Base-by-base conservation (phyloP, 2,797 vertebrate genomes). In the Otus scops region DNA sequence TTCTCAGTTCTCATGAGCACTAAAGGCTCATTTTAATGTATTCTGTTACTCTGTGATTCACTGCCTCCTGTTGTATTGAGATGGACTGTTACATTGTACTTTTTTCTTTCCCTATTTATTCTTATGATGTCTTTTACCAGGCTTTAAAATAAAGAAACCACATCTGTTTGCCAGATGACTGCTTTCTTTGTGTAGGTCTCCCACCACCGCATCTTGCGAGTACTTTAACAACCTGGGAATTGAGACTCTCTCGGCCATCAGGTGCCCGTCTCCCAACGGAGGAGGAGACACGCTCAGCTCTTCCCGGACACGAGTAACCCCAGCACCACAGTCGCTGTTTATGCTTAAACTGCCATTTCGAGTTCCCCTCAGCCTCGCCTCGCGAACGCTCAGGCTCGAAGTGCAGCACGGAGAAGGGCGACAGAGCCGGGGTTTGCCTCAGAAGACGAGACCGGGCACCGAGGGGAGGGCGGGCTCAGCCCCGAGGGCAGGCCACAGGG, bases 41-140 rank as follows among this genome's bases (percentile, higher is more conserved):
- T 27, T 23, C 20, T 24, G 22, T 15, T 19, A 36, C 8, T 38
- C 23, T 8, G 10, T 10, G 23, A 34, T 27, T 45, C 45, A 2
- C 28, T 28, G n/a, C 9, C 23, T 61, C 26, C 20, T 28, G 4
- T 6, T 53, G 17, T 20, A 70, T 13, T 24, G 56, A 21, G 8
- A 13, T 3, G 3, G 4, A 20, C 17, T 60, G 20, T 2, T 8
- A n/a, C 1, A 36, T 1, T 6, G 9, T 13, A 22, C 11, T 20
- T 41, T 30, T 50, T 19, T 14, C 30, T 13, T 39, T 12, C 5
- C 5, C 27, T 48, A 13, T 17, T 32, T 60, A 32, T 11, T 36
- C 9, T 48, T 38, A 38, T 2, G 3, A 18, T 2, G 3, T 3
- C 18, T 87, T 85, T 60, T 20, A 45, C 10, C 10, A 28, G 8